phyloP scores from a whole-genome alignment of 64 coral and sea anemone species.

The Actinia equina region DNA sequence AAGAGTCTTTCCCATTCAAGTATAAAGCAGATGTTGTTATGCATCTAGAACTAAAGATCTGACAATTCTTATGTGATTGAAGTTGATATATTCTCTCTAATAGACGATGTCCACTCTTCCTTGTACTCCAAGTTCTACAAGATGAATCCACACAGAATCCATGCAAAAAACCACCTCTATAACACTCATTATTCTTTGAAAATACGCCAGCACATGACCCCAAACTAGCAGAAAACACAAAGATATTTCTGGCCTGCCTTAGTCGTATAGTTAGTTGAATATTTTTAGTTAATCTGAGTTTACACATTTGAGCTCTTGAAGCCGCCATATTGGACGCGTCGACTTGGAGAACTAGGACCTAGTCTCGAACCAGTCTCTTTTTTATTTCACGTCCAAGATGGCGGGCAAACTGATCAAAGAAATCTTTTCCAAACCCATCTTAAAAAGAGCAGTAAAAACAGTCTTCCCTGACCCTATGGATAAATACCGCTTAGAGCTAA shows the following conservation, averaged over 20 bases:
- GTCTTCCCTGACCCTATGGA: conserved; percentile 90
- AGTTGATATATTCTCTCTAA: not conserved
- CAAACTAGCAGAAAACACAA: not conserved
- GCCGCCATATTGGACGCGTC: conserved; percentile 48
- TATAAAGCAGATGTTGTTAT: conserved; percentile 9
- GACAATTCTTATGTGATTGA: not conserved
- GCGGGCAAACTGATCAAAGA: conserved; percentile 58
- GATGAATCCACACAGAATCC: not conserved
- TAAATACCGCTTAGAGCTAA: conserved; percentile 66
- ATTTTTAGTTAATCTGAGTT: not conserved
- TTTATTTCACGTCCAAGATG: conserved; percentile 33
- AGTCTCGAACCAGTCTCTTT: not conserved
- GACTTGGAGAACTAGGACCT: not conserved
- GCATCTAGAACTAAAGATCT: not conserved
- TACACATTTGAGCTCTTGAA: not conserved
- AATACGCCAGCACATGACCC: not conserved
- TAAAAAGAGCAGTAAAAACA: conserved; percentile 65
- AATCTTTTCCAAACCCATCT: conserved; percentile 47
- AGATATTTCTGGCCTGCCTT: not conserved
- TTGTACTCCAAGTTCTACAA: not conserved
- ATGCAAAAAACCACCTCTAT: not conserved
- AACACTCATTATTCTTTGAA: not conserved
- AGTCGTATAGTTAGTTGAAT: not conserved
- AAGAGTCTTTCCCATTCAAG: not conserved
- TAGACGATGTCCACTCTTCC: not conserved